Conservation (phyloP, 2,888 invertebrate genomes). For the Oscheius sp. region DNA sequence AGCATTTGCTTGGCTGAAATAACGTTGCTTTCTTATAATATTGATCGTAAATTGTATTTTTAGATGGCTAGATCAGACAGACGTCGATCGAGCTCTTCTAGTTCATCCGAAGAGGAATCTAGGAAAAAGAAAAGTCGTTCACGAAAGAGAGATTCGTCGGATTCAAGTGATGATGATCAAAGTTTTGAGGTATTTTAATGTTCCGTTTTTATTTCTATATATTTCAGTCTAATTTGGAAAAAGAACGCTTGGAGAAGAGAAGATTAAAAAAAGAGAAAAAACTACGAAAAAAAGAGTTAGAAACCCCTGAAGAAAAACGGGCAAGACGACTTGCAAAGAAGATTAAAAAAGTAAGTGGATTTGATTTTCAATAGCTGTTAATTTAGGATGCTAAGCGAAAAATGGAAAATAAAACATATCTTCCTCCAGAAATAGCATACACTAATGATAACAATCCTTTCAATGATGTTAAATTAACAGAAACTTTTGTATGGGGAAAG, state of each 20-base stretch:
- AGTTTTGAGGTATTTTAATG: slow-evolving; percentile 4
- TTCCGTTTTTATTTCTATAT: not conserved
- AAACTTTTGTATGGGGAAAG: slow-evolving; percentile 95
- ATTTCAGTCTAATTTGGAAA: slow-evolving; percentile 24
- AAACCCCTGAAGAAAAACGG: slow-evolving; percentile 93
- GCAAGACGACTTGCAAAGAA: slow-evolving; percentile 86
- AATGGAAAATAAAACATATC: slow-evolving; percentile 76
- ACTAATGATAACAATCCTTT: slow-evolving; percentile 98
- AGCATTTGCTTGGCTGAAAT: too few species aligned
- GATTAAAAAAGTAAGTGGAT: slow-evolving; percentile 62
- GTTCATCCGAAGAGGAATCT: not conserved
- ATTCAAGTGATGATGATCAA: not conserved
- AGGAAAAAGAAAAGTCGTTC: slow-evolving; percentile 9
- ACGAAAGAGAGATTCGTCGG: slow-evolving; percentile 4
- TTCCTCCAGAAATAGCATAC: slow-evolving; percentile 78
- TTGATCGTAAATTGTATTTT: not conserved
- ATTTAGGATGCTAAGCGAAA: slow-evolving; percentile 70
- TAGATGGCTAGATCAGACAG: slow-evolving; percentile 37
- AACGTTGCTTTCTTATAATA: too few species aligned
- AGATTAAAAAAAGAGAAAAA: slow-evolving; percentile 69
- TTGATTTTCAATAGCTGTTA: not conserved
- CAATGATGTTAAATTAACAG: slow-evolving; percentile 91
- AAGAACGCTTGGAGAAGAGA: slow-evolving; percentile 40
- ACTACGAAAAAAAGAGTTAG: slow-evolving; percentile 80
- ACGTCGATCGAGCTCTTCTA: slow-evolving; percentile 5